Base-by-base conservation (phyloP, 2,888 invertebrate species). In the Tromatobia lineatoria region DNA sequence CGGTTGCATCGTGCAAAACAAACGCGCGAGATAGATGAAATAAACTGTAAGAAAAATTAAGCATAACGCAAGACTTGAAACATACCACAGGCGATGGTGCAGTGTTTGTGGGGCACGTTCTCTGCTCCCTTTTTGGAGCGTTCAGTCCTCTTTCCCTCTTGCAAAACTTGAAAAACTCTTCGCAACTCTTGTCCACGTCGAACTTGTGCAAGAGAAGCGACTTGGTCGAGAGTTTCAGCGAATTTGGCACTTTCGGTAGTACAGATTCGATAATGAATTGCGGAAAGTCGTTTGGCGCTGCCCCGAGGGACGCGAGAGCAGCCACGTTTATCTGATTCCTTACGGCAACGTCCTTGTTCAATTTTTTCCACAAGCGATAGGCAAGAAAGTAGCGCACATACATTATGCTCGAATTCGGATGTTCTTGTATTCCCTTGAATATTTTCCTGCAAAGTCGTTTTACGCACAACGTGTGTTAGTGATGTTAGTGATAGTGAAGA, bases 361-460 rank as follows among this genome's bases (percentile, higher is more conserved):
- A 88, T 82, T 91, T 91, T 81, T 91, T 93, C 93, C 93, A 93
- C 47, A 93, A 88, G 79, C 91, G 90, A 88, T 92, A 93, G 64
- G 90, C 89, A 29, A 94, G 90, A 82, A 94, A 88, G 77, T 91
- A 93, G 61, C 93, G 91, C 80, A 91, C 89, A 84, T 93, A 94
- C 91, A 87, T 91, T 89, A 79, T 80, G 80, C 80, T 89, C 89
- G 85, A 88, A 87, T 88, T 87, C 52, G 93, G 93, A 82, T 90
- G 89, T 7, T 83, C 57, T 10, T 90, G 90, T 85, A 92, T 86
- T 76, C 81, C 89, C 82, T 89, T 90, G 71, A 93, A 88, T 85
- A 93, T 86, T 89, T 92, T 94, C 83, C 94, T 94, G 88, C 18
- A 90, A 88, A 52, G 50, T 34, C 29, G 64, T 79, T 52, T 57